Evolutionary conservation across 1,140 invertebrate species (phyloP), one percentile per base, ranked within the genome.

Genomic region (Calliphora vicina): DNA sequence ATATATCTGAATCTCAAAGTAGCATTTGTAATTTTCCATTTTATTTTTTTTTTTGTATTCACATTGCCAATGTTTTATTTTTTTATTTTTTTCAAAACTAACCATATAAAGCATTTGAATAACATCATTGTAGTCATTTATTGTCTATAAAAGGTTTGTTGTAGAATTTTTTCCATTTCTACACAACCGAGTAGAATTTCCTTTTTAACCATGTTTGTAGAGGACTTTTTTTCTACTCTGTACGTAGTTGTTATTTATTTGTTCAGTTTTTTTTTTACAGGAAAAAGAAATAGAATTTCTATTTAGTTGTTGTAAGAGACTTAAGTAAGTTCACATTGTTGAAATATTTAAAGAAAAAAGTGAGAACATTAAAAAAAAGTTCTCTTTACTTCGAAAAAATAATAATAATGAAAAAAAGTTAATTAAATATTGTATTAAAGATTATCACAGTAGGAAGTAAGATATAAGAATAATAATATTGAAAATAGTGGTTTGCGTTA

Each of bases 71-170:
- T 57, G 50, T 57, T 35, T 35, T 35, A 8, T 2, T 2, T 35
- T 0, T 1, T 2, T 35, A 8, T 35, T 35, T 35, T 57, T 57
- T 57, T 57, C 17, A 6, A 57, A 57, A 57, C 15, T 0, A 57
- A 57, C 50, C 50, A 57, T 57, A 57, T 57, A 57, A 57, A 57
- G 50, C 50, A 57, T 57, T 57, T 57, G 50, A 57, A 57, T 57
- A 57, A 57, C 50, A 57, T 57, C 50, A 57, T 57, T 57, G 50
- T 0, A 57, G n/a, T n/a, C 50, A 57, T 57, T 57, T 57, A 57
- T 57, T 57, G 50, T 57, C 50, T 57, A 57, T 57, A 57, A 57
- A 57, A 57, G 50, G 50, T 57, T n/a, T 57, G 50, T n/a, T 15
- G 50, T 6, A 57, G 50, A 17, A 57, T 57, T 57, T 17, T 57